phyloP scores from a whole-genome alignment of 30 jellyfish, hydroid and myxozoan species.

The Cassiopea andromeda region DNA sequence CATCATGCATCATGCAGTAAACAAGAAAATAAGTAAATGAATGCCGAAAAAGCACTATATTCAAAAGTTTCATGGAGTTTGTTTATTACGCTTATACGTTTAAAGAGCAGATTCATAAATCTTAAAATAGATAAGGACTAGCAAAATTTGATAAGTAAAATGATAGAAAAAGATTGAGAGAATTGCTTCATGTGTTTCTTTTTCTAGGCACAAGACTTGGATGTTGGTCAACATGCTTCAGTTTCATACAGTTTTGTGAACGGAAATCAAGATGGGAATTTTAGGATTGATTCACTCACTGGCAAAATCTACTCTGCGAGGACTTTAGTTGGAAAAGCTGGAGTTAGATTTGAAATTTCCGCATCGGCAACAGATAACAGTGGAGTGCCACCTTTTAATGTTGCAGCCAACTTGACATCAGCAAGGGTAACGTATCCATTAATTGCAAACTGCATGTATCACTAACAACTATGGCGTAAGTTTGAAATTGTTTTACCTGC shows the following conservation, averaged over 20 bases:
- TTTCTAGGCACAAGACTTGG: constrained; percentile 53
- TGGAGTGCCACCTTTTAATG: constrained; percentile 55
- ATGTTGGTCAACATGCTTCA: constrained; percentile 46
- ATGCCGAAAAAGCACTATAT: no score
- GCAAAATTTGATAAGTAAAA: not conserved
- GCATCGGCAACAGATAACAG: constrained; percentile 61
- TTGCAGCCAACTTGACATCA: constrained; percentile 51
- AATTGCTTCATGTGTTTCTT: not conserved
- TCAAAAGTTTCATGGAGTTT: no score
- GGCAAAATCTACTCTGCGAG: constrained; percentile 52
- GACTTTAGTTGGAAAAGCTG: constrained; percentile 41
- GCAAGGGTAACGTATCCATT: constrained; percentile 52
- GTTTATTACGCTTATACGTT: no score
- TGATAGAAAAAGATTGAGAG: not conserved
- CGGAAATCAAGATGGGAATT: constrained; percentile 41
- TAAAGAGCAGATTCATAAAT: no score
- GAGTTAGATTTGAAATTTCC: constrained; percentile 46
- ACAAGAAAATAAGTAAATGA: no score
- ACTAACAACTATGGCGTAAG: no score
- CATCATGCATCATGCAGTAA: no score
- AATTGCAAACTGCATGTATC: not conserved
- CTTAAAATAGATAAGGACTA: not conserved
- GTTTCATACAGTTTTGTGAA: constrained; percentile 35
- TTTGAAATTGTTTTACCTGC: no score
- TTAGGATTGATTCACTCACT: constrained; percentile 38